These are phyloP conservation scores for Lamprologus lemairii DNA, from an alignment of 2,113 vertebrate species.

Conservation along the genomic window DNA sequence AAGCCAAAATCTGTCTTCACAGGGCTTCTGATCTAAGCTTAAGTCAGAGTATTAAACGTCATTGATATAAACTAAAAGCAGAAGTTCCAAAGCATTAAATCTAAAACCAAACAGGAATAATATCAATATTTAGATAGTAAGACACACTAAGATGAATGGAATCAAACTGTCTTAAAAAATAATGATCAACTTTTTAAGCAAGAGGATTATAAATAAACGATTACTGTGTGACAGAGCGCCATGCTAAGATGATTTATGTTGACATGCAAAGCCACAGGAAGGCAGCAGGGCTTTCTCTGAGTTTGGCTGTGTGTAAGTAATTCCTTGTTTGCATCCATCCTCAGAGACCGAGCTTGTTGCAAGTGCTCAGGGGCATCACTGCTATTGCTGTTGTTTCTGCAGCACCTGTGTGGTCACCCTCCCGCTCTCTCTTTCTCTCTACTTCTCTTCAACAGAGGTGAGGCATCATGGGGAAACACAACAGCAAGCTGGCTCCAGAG, in stretches of 20 bases:
- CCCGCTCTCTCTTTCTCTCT: background rate
- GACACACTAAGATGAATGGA: background rate
- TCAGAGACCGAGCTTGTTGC: background rate
- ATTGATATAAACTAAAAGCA: background rate
- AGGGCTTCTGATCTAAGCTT: background rate
- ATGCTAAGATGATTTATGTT: background rate
- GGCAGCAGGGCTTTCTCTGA: background rate
- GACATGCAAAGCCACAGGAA: background rate
- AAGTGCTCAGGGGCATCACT: background rate
- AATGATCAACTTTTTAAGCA: background rate
- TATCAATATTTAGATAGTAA: background rate
- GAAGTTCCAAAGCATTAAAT: background rate
- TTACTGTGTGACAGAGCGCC: background rate
- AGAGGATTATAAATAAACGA: background rate
- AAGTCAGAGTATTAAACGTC: background rate
- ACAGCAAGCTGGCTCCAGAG: slow-evolving; percentile 95
- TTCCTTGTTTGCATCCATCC: background rate
- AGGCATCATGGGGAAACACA: slow-evolving; percentile 90
- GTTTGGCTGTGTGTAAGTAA: background rate
- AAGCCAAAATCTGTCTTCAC: background rate
- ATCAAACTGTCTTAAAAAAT: background rate
- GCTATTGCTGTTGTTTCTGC: slow-evolving; percentile 20
- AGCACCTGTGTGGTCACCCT: background rate
- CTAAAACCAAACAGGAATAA: background rate
- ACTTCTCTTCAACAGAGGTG: slow-evolving; percentile 18